Percentiles rank a stretch among this genome's conserved stretches.
These are phyloP conservation scores for Cettia cetti DNA, from an alignment of 2,113 vertebrate genomes.

Conservation along the genomic window DNA sequence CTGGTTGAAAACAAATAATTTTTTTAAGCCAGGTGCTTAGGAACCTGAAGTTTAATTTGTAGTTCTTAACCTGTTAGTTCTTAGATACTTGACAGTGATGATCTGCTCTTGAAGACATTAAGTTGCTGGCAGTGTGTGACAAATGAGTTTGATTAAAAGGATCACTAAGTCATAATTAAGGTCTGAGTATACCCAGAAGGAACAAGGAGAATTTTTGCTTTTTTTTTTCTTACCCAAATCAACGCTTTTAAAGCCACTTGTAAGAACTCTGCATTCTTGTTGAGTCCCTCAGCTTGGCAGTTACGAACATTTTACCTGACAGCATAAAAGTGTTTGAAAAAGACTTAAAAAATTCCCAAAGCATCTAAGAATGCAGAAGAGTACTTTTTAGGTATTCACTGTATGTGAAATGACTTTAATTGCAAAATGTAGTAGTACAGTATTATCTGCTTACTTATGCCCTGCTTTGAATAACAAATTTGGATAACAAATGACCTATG, in stretches of 20 bases:
- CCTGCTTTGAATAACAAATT: not conserved
- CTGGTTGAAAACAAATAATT: not conserved
- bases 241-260: not conserved
- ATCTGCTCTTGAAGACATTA: not conserved
- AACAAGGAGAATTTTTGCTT: not conserved
- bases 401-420: not conserved
- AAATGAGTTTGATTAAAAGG: not conserved
- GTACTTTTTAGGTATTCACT: not conserved
- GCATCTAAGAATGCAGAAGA: not conserved
- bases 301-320: not conserved
- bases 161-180: not conserved
- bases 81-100: not conserved
- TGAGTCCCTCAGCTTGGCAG: not conserved
- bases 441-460: not conserved
- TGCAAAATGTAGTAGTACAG: not conserved
- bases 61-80: not conserved
- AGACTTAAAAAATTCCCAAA: not conserved
- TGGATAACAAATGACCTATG: not conserved
- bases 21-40: not conserved
- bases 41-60: not conserved
- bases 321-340: not conserved
- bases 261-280: not conserved
- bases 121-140: not conserved
- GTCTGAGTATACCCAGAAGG: not conserved
- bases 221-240: not conserved